Evolutionary conservation across 2,797 vertebrate species (phyloP), one percentile per base, ranked within the genome.

Genomic region (Pantherophis vulpinus): DNA sequence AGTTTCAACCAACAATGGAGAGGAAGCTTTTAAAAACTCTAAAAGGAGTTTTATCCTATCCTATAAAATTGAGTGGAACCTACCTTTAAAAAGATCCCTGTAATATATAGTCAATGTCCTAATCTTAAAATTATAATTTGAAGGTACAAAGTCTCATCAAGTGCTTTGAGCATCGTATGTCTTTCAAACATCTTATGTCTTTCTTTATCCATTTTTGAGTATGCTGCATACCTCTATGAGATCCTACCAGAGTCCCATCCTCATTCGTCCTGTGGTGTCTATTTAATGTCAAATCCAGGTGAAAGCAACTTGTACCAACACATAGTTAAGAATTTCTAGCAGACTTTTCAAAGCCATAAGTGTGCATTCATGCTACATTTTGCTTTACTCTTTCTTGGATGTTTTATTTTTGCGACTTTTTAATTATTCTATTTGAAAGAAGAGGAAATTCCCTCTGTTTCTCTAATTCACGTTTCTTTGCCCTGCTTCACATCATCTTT

Each of bases 391-490:
- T 90, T 94, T 0, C 93, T 94, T 47, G 95, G 95, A 95, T 97
- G 96, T 96, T 97, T 97, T 97, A 96, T 97, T 97, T 97, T 96
- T 96, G 96, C 95, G 96, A 93, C 95, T 96, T 97, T 96, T 97
- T 97, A 97, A 97, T 97, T 97, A 94, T 94, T 95, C 94, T 97
- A 96, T 96, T 97, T 96, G 96, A 96, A 74, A 97, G 95, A 95
- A 66, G 95, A 95, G 92, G 95, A 61, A 96, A 95, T 95, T 97
- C 90, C 93, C 96, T 95, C 90, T 93, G 2, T 95, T 97, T 94
- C 92, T 96, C 91, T 94, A 91, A 27, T 89, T 96, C 42, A 88
- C 96, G 91, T 93, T 92, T 92, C 94, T 94, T 94, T 94, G 92
- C 16, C 96, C 94, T 95, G 87, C 94, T 94, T 92, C 91, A 0